Base-by-base conservation (phyloP, 2,888 invertebrate genomes). In the Spilosoma lubricipeda region DNA sequence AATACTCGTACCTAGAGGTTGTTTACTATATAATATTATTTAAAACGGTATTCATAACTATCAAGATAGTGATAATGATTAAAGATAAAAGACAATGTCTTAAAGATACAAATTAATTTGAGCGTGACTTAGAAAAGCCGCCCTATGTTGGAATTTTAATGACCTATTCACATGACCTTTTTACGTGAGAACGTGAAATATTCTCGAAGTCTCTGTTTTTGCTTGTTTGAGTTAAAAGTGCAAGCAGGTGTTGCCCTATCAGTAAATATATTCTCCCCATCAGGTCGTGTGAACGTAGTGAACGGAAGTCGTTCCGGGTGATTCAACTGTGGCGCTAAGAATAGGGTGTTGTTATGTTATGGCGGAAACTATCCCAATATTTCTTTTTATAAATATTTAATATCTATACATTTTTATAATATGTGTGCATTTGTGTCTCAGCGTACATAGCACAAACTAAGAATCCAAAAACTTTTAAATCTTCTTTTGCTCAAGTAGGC, bases 271-370 rank as follows among this genome's bases (percentile, higher is more conserved):
- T 48, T 67, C 39, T 39, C 36, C 42, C 67, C 72, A 45, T 45
- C 45, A 45, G 45, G 45, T 45, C 23, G 36, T 45, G 66, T 45
- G 64, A 42, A 48, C 48, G n/a, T 27, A 84, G 87, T 77, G 87
- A 87, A 87, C 86, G 87, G 87, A 87, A 84, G 79, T 75, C 77
- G 83, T 82, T 83, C 82, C 83, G 82, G 80, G 76, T 77, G 78
- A 76, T 68, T 76, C 52, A 52, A 52, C 70, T 65, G 48, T 13
- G 33, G 39, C 39, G 11, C 52, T 65, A 36, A 30, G 63, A 74
- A 74, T 75, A 27, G 73, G 73, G 82, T 64, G 80, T 77, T 77
- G 69, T 67, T 72, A 27, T 39, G 67, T 30, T 63, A 63, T 18
- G 63, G 30, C 27, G 30, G 30, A 7, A 18, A 11, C 15, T 3